Evolutionary conservation across 2,113 vertebrate genomes (phyloP), one percentile per base, ranked within the genome.

Genomic region (Lathamus discolor): DNA sequence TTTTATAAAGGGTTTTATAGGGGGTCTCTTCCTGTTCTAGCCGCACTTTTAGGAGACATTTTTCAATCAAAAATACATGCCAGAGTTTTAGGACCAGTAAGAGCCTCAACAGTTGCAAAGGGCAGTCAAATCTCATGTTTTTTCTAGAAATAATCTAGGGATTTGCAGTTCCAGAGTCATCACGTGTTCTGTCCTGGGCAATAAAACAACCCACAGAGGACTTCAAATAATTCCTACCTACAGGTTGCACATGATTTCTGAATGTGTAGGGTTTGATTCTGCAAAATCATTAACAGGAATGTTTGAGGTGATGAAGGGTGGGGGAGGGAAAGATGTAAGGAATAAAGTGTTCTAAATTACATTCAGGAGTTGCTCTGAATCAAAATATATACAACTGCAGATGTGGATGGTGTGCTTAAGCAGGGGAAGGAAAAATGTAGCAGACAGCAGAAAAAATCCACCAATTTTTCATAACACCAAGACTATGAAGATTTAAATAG

Each of bases 151-250:
- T 52, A 59, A 49, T 70, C 52, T 2, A 73, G 54, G 49, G 46
- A 48, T 83, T 91, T 96, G 55, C 74, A 87, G 67, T 52, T 88
- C 25, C 48, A 75, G 86, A 83, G 28, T 84, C 79, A 80, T 74
- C n/a, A 82, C 25, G 55, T 94, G 46, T 76, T 92, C 72, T 78
- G 25, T 82, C 62, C 29, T 31, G 31, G 67, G 37, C 20, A 66
- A 70, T 87, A 89, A 92, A 94, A 77, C 74, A 82, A 81, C n/a
- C 77, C 25, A 4, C 88, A 94, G 93, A 86, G 22, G 48, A 52
- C 35, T 89, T 91, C 55, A 54, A 90, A 91, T 93, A 93, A 95
- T 96, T 90, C 88, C 28, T 80, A 57, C 61, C 68, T 88, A 46
- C 5, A 29, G 64, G 43, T 46, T 70, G 51, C 41, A 77, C 17